A percentile compares a stretch with the other conserved stretches of the same genome.
Evolutionary conservation across 2,113 vertebrate species (phyloP).

Genomic region (Vidua chalybeata): DNA sequence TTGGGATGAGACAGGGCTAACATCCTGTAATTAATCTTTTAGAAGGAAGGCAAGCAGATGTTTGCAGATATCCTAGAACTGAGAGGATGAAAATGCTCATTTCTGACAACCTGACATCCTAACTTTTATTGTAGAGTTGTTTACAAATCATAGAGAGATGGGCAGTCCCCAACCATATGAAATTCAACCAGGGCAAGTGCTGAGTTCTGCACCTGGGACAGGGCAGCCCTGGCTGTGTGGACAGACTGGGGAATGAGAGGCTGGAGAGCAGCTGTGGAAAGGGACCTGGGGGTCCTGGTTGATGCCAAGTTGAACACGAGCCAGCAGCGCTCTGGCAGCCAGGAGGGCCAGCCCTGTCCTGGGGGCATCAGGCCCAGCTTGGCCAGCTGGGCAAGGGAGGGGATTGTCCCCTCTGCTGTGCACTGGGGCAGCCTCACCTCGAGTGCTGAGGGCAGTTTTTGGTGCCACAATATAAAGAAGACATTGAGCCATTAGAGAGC

Average conservation of each 20-base stretch:
- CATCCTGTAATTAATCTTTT: conserved; percentile 28
- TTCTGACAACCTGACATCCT: background rate
- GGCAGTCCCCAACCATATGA: background rate
- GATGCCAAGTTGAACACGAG: background rate
- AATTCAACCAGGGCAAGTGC: background rate
- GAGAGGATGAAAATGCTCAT: background rate
- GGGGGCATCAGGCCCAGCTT: background rate
- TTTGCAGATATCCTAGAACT: conserved; percentile 16
- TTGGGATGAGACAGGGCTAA: conserved; percentile 23
- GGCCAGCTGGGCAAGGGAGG: accelerated
- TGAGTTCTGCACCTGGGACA: background rate
- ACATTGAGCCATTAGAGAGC: background rate
- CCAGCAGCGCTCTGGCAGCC: background rate
- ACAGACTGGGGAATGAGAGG: background rate
- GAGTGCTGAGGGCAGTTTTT: background rate
- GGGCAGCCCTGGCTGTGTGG: background rate
- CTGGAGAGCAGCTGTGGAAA: background rate
- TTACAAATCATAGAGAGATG: conserved; percentile 48
- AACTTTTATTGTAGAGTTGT: conserved; percentile 38
- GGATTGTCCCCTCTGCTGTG: background rate
- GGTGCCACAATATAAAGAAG: background rate
- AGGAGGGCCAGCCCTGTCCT: background rate
- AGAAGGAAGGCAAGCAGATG: conserved; percentile 13
- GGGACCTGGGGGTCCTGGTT: background rate
- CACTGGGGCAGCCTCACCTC: accelerated